phyloP scores from a whole-genome alignment of 2,888 invertebrate species.

The Stenchaetothrips biformis region DNA sequence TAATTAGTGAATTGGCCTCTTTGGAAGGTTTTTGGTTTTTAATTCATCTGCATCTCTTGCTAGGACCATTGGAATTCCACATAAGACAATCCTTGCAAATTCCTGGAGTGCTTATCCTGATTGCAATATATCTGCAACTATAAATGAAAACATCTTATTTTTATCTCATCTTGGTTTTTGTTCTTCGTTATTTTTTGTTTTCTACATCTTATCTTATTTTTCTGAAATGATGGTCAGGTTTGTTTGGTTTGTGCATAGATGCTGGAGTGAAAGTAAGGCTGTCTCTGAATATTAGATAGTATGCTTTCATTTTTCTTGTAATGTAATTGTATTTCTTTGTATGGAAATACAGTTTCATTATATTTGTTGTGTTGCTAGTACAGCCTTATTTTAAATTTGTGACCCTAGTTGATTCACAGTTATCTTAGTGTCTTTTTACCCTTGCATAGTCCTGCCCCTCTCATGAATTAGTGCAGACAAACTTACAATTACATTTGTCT shows the following conservation, averaged over 20 bases:
- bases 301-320: not conserved
- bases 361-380: not conserved
- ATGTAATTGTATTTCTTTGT: not conserved
- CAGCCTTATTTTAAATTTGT: not conserved
- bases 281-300: not conserved
- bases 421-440: too few species aligned
- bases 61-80: too few species aligned
- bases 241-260: not conserved
- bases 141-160: too few species aligned
- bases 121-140: too few species aligned
- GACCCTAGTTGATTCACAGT: too few species aligned
- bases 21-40: not conserved
- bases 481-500: not conserved
- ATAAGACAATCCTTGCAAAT: too few species aligned
- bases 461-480: not conserved
- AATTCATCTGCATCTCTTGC: not conserved
- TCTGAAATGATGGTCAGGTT: not conserved
- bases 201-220: not conserved
- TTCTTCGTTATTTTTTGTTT: not conserved
- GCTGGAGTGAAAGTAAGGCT: not conserved
- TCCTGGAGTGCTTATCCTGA: too few species aligned
- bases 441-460: too few species aligned
- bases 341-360: not conserved
- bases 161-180: not conserved
- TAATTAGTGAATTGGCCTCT: not conserved